Conservation (phyloP, 2,797 vertebrate species). For the Arctocebus calabarensis region DNA sequence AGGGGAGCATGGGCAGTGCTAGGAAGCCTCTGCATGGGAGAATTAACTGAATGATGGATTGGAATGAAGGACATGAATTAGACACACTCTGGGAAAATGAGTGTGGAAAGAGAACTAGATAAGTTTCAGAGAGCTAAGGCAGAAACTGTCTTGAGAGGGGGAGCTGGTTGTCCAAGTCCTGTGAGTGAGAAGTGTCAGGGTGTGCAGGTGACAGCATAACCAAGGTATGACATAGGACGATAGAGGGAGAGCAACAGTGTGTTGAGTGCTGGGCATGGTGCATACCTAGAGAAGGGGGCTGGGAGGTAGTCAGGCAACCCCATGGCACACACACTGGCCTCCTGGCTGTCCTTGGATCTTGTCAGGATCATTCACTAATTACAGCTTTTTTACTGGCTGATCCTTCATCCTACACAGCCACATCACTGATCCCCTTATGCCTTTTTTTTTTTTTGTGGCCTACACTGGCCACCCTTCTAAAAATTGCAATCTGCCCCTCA, state of each 20-base stretch:
- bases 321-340: background rate
- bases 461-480: background rate
- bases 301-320: background rate
- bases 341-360: background rate
- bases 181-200: background rate
- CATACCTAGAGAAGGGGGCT: too few relatives aligned
- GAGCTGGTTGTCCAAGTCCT: background rate
- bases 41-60: background rate
- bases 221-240: background rate
- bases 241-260: background rate
- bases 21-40: background rate
- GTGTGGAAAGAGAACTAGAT: background rate
- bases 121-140: background rate
- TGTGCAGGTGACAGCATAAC: background rate
- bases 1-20: background rate
- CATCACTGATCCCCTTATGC: background rate
- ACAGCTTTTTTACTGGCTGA: background rate
- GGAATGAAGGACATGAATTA: background rate
- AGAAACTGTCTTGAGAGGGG: background rate
- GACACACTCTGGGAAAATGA: background rate
- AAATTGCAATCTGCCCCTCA: background rate
- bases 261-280: fast-evolving
- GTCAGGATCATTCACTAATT: background rate
- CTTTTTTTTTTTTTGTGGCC: background rate
- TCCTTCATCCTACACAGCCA: background rate